These are phyloP conservation scores for Enteromius fasciolatus DNA, from an alignment of 2,797 vertebrate genomes.

Conservation along the genomic window DNA sequence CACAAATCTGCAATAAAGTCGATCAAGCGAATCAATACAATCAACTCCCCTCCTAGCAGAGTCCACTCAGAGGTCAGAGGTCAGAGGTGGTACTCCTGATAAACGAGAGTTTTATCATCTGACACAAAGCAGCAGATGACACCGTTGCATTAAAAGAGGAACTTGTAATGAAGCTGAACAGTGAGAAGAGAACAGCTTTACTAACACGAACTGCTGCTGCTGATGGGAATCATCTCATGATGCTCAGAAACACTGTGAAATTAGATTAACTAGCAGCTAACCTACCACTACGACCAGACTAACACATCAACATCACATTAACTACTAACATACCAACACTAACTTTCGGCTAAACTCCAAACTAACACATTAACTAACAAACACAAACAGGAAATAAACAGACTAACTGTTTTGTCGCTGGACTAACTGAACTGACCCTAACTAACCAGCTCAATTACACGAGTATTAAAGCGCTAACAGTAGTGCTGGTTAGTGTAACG, in stretches of 20 bases:
- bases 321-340: no score
- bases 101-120: not conserved
- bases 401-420: not conserved
- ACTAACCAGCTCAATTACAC: not conserved
- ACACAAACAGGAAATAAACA: slow-evolving; percentile 4
- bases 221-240: not conserved
- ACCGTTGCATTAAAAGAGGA: slow-evolving; percentile 47
- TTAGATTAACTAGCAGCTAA: not conserved
- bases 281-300: not conserved
- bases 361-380: not conserved
- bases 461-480: not conserved
- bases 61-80: slow-evolving; percentile 2
- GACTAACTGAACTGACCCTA: not conserved
- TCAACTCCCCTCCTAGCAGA: not conserved
- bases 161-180: slow-evolving; percentile 9
- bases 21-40: not conserved
- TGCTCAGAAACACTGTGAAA: not conserved
- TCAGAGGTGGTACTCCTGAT: not conserved
- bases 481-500: fast-evolving
- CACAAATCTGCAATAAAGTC: not conserved
- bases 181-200: not conserved
- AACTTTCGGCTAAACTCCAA: not conserved
- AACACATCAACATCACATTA: not conserved
- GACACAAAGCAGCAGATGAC: not conserved
- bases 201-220: not conserved